Conservation (phyloP, 1,140 invertebrate species). For the Saccostrea cuccullata region DNA sequence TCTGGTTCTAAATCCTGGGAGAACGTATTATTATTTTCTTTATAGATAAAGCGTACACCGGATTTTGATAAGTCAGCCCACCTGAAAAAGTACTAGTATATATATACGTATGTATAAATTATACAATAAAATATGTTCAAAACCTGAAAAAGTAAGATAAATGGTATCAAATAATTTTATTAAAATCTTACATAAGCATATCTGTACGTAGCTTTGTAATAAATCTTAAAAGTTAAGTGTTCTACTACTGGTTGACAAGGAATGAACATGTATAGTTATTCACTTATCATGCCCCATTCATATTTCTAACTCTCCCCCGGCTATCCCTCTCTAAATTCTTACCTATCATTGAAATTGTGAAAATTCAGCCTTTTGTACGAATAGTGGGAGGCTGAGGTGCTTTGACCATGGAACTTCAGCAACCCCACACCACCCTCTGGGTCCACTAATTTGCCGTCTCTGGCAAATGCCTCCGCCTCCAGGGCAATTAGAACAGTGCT, state of each 20-base stretch:
- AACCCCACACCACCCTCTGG: conserved; percentile 61
- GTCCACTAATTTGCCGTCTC: conserved; percentile 39
- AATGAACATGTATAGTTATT: too few relatives aligned
- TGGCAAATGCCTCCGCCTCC: conserved; percentile 49
- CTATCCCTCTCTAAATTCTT: background rate
- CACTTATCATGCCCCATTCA: too few relatives aligned
- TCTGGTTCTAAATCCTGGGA: conserved; percentile 64
- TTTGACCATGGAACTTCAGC: conserved; percentile 47
- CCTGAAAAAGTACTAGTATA: conserved; percentile 49
- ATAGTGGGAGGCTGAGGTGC: background rate
- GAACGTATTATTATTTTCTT: conserved; percentile 58
- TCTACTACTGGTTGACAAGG: background rate
- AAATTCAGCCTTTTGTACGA: conserved; percentile 52
- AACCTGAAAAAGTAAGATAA: conserved; percentile 38
- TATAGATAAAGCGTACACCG: conserved; percentile 60
- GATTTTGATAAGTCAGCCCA: conserved; percentile 42
- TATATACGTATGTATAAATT: too few relatives aligned
- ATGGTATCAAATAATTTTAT: too few relatives aligned
- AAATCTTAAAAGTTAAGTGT: background rate
- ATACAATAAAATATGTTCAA: too few relatives aligned
- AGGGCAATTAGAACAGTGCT: conserved; percentile 54
- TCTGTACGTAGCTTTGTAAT: background rate
- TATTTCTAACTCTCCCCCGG: too few relatives aligned
- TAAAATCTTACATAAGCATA: too few relatives aligned
- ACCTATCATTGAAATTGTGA: conserved; percentile 56